phyloP scores from a whole-genome alignment of 2,797 vertebrate genomes.

The Columba guinea region DNA sequence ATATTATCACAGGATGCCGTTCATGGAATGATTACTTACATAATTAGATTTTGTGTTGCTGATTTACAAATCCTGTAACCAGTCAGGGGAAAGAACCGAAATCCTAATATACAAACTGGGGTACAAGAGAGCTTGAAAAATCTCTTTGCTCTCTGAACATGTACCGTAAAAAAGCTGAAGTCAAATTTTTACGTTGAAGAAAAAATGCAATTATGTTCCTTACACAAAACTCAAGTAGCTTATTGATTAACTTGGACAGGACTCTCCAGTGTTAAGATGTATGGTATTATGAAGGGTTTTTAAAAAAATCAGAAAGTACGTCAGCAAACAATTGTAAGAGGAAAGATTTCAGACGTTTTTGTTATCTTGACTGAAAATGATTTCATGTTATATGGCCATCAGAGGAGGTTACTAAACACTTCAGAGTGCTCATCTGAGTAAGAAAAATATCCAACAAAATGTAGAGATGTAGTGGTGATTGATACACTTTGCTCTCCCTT shows the following conservation, averaged over 20 bases:
- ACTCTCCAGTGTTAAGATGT: background rate
- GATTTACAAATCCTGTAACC: background rate
- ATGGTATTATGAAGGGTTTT: background rate
- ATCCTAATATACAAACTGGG: background rate
- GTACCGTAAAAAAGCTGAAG: background rate
- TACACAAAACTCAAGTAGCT: background rate
- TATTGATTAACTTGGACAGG: background rate
- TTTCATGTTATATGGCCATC: background rate
- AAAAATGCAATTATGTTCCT: background rate
- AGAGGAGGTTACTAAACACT: background rate
- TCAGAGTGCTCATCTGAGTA: background rate
- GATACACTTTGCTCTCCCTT: background rate
- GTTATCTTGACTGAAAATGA: background rate
- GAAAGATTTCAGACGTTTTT: background rate
- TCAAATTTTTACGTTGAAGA: background rate
- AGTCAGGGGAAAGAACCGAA: background rate
- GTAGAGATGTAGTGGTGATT: background rate
- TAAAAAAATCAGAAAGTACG: background rate
- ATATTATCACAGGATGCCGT: background rate
- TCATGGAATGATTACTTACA: background rate
- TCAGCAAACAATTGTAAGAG: background rate
- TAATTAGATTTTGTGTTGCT: background rate
- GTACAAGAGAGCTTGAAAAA: background rate
- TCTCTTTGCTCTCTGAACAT: background rate
- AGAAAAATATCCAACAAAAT: background rate